These are phyloP conservation scores for Fabriciana adippe DNA, from an alignment of 2,888 invertebrate species.

Conservation along the genomic window DNA sequence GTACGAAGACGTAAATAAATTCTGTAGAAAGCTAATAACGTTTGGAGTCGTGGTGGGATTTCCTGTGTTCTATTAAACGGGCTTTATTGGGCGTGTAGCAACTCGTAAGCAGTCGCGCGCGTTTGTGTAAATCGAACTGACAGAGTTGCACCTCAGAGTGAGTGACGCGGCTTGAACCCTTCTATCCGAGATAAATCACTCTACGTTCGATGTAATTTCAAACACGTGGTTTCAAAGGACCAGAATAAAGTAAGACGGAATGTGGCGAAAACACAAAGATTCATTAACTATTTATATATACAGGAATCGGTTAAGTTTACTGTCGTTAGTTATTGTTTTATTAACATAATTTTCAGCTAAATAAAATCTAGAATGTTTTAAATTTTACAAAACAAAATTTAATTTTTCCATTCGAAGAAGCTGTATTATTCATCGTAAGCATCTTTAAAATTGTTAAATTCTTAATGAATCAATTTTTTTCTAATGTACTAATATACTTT, in stretches of 20 bases:
- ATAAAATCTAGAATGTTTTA: too few species aligned
- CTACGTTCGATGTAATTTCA: slow-evolving; percentile 47
- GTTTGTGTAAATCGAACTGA: slow-evolving; percentile 73
- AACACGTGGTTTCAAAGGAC: slow-evolving; percentile 35
- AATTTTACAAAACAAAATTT: too few species aligned
- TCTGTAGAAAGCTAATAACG: slow-evolving; percentile 44
- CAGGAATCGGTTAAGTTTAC: too few species aligned
- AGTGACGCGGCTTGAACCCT: slow-evolving; percentile 68
- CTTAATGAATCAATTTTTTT: too few species aligned
- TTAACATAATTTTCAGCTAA: too few species aligned
- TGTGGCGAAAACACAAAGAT: neutral
- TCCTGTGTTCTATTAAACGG: slow-evolving; percentile 60
- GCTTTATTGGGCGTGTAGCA: slow-evolving; percentile 69
- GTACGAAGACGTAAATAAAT: slow-evolving; percentile 17
- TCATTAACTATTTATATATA: too few species aligned
- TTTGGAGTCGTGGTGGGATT: slow-evolving; percentile 55
- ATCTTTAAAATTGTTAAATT: too few species aligned
- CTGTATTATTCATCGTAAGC: too few species aligned
- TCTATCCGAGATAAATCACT: slow-evolving; percentile 59
- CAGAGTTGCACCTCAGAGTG: slow-evolving; percentile 66
- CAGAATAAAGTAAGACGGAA: slow-evolving; percentile 25
- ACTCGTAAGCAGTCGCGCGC: slow-evolving; percentile 51
- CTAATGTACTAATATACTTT: too few species aligned
- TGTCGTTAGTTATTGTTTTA: too few species aligned
- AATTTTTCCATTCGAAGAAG: too few species aligned